A percentile compares a stretch with the other conserved stretches of the same genome.
These are phyloP conservation scores for Oreochromis tanganicae DNA, from an alignment of 2,113 vertebrate genomes.

Conservation along the genomic window DNA sequence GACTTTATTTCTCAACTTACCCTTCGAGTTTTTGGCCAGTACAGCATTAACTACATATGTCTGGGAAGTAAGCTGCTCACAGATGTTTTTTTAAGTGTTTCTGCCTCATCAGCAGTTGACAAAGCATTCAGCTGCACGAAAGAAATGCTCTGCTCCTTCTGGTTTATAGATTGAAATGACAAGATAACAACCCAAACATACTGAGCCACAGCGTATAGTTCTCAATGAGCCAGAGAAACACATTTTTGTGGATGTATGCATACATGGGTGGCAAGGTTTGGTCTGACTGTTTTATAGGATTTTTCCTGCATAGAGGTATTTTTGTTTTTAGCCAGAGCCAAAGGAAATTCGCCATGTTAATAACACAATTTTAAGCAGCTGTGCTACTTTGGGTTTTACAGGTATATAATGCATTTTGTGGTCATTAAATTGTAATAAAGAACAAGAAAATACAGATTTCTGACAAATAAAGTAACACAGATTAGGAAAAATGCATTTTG, in stretches of 20 bases:
- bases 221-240: neutral
- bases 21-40: neutral
- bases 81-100: neutral
- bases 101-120: slow-evolving; percentile 6
- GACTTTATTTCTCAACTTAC: neutral
- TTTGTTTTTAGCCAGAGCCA: neutral
- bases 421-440: neutral
- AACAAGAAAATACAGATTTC: neutral
- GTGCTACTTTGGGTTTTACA: neutral
- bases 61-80: neutral
- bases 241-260: neutral
- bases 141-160: neutral
- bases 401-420: neutral
- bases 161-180: neutral
- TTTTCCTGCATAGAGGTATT: neutral
- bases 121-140: neutral
- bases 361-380: neutral
- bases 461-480: neutral
- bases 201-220: neutral
- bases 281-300: neutral
- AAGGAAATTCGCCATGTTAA: neutral
- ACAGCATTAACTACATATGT: neutral
- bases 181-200: neutral
- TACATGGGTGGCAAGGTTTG: neutral
- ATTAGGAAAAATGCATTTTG: neutral